These are phyloP conservation scores for Rhagophthalmus giganteus DNA, from an alignment of 2,888 invertebrate species.

Conservation along the genomic window DNA sequence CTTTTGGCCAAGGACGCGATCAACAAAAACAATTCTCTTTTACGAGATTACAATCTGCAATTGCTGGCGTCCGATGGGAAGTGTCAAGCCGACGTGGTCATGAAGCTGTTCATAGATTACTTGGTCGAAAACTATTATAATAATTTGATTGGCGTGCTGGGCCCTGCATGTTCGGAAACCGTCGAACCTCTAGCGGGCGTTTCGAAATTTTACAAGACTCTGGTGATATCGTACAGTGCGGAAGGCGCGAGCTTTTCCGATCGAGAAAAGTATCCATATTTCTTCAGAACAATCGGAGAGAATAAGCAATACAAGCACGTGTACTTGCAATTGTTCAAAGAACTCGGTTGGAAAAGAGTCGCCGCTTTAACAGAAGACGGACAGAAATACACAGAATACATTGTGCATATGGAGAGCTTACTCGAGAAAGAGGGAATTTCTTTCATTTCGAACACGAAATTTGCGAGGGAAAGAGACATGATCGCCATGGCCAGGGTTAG, in stretches of 20 bases:
- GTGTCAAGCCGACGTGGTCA: slow-evolving; percentile 72
- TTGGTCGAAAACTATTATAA: slow-evolving; percentile 60
- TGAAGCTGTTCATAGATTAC: slow-evolving; percentile 75
- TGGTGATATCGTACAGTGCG: slow-evolving; percentile 77
- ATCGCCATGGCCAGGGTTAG: slow-evolving; percentile 64
- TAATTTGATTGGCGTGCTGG: slow-evolving; percentile 71
- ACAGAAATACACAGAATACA: slow-evolving; percentile 77
- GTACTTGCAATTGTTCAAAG: slow-evolving; percentile 64
- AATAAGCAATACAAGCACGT: slow-evolving; percentile 72
- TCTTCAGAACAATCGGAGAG: slow-evolving; percentile 79
- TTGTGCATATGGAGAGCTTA: slow-evolving; percentile 69
- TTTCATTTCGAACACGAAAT: slow-evolving; percentile 70
- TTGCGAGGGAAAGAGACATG: slow-evolving; percentile 62
- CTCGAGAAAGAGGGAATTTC: slow-evolving; percentile 65
- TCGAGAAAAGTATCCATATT: slow-evolving; percentile 72
- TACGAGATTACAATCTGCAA: slow-evolving; percentile 64
- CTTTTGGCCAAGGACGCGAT: slow-evolving; percentile 65
- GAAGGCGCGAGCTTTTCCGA: slow-evolving; percentile 75
- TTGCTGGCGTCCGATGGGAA: slow-evolving; percentile 65
- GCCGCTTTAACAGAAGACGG: slow-evolving; percentile 80
- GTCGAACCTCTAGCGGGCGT: slow-evolving; percentile 79
- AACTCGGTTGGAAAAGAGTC: slow-evolving; percentile 69
- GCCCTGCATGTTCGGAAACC: slow-evolving; percentile 81
- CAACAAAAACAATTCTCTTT: slow-evolving; percentile 61
- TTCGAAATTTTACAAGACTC: slow-evolving; percentile 70